phyloP scores from a whole-genome alignment of 2,888 invertebrate genomes.

The Orthonychiurus folsomi region DNA sequence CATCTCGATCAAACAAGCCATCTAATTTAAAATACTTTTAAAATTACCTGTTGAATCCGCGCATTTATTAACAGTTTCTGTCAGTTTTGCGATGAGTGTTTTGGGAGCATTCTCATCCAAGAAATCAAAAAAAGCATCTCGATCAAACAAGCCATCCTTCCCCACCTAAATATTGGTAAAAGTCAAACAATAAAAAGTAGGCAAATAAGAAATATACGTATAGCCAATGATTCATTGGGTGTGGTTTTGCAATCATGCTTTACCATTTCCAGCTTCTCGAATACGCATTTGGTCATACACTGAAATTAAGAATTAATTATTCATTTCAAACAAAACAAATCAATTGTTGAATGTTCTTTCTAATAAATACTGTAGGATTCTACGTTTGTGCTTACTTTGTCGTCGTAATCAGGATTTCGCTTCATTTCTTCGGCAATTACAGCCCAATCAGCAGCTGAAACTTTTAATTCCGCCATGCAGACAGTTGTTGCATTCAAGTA shows the following conservation, averaged over 20 bases:
- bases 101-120: conserved; percentile 11
- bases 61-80: conserved; percentile 11
- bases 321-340: not conserved
- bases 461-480: conserved; percentile 24
- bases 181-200: no score
- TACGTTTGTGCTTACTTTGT: conserved; percentile 20
- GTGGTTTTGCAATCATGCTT: conserved; percentile 6
- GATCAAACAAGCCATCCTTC: conserved; percentile 2
- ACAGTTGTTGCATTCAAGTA: conserved; percentile 19
- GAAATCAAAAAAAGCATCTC: conserved; percentile 7
- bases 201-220: no score
- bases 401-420: conserved; percentile 23
- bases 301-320: conserved; percentile 14
- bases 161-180: not conserved
- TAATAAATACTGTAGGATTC: no score
- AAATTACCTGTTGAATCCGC: not conserved
- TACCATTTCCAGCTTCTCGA: conserved; percentile 30
- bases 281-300: conserved; percentile 30
- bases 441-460: conserved; percentile 12
- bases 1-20: not conserved
- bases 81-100: conserved; percentile 7
- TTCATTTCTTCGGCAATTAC: conserved; percentile 23
- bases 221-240: no score
- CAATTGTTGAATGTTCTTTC: no score
- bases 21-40: not conserved